Conservation (phyloP, 2,113 vertebrate species). For the Sinocyclocheilus anshuiensis region DNA sequence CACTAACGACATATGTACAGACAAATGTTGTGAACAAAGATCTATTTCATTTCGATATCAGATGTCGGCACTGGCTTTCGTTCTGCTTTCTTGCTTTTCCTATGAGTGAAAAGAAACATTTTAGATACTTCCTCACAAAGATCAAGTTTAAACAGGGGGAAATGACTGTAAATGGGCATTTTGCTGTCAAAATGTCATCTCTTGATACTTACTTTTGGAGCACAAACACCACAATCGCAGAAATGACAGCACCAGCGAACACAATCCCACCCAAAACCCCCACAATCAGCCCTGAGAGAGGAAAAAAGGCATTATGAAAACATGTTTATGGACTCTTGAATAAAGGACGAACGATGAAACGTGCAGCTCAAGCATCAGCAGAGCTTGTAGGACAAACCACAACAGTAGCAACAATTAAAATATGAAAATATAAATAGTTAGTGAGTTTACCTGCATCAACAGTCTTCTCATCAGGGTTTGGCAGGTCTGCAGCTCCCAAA, state of each 20-base stretch:
- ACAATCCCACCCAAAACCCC: conserved; percentile 60
- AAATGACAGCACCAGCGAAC: conserved; percentile 55
- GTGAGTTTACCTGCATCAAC: conserved; percentile 52
- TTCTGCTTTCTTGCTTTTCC: conserved; percentile 41
- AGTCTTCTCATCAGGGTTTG: conserved; percentile 54
- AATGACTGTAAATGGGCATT: neutral
- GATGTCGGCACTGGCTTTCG: conserved; percentile 48
- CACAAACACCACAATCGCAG: conserved; percentile 54
- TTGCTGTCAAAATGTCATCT: neutral
- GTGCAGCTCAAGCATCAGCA: neutral
- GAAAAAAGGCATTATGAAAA: conserved; percentile 6
- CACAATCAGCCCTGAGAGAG: conserved; percentile 61
- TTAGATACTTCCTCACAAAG: neutral
- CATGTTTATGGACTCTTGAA: neutral
- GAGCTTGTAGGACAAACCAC: neutral
- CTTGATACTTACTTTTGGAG: conserved; percentile 51
- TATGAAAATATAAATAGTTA: neutral
- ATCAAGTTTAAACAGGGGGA: neutral
- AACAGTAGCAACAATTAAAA: neutral
- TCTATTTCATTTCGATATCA: conserved; percentile 52
- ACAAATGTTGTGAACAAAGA: neutral
- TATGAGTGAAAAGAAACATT: neutral
- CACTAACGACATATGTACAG: conserved; percentile 22
- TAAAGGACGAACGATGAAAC: neutral
- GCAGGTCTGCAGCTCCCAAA: neutral